A percentile compares a stretch with the other conserved stretches of the same genome.
These are phyloP conservation scores for Bemisia tabaci DNA, from an alignment of 1,140 invertebrate species.

Conservation along the genomic window DNA sequence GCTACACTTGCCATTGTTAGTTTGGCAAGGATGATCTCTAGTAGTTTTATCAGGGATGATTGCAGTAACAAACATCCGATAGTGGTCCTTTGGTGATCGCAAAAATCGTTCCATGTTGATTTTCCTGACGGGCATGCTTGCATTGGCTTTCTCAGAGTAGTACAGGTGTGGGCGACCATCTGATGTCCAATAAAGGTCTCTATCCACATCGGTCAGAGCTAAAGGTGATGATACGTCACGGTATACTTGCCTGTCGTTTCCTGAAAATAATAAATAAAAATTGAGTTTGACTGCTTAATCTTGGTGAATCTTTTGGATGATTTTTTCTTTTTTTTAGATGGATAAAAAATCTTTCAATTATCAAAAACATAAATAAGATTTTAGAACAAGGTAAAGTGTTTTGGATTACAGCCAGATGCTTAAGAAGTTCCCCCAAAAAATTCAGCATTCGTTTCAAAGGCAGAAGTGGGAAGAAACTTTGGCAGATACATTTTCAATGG, in stretches of 20 bases:
- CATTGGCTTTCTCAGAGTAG: background rate
- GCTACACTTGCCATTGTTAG: constrained; percentile 44
- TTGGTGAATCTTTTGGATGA: too few species aligned
- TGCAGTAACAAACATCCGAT: constrained; percentile 25
- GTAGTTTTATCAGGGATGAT: constrained; percentile 23
- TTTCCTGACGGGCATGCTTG: background rate
- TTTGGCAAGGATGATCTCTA: constrained; percentile 41
- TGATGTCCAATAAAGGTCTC: background rate
- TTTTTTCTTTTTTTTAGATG: too few species aligned
- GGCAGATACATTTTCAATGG: too few species aligned
- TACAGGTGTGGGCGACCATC: background rate
- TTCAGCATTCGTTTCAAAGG: too few species aligned
- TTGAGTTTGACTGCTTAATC: too few species aligned
- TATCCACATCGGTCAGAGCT: background rate
- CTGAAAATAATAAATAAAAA: constrained; percentile 28
- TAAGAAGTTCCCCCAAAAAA: too few species aligned
- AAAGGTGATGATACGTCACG: constrained; percentile 21
- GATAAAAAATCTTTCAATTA: too few species aligned
- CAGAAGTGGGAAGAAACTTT: too few species aligned
- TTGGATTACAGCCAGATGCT: too few species aligned
- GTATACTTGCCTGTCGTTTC: constrained; percentile 28
- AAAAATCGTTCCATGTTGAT: constrained; percentile 1
- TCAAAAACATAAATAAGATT: too few species aligned
- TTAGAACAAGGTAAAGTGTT: too few species aligned
- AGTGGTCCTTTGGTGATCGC: constrained; percentile 3